phyloP scores from a whole-genome alignment of 2,888 invertebrate genomes.

The Leptodirus hochenwartii region DNA sequence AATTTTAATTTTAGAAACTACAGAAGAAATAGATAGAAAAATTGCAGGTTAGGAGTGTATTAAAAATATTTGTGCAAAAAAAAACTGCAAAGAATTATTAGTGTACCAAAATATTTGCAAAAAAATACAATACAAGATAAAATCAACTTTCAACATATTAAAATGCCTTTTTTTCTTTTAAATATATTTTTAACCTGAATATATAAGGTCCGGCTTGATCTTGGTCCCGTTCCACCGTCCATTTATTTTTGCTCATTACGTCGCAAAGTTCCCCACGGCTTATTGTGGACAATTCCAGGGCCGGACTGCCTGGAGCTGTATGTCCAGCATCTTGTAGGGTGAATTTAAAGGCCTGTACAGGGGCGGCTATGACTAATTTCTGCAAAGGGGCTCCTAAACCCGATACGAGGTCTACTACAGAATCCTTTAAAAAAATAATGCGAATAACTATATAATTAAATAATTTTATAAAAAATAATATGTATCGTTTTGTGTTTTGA shows the following conservation, averaged over 20 bases:
- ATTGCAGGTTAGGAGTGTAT: no score
- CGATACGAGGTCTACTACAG: conserved; percentile 50
- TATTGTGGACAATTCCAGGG: conserved; percentile 36
- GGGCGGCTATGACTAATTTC: conserved; percentile 52
- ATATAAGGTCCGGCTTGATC: conserved; percentile 62
- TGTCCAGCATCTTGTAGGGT: conserved; percentile 40
- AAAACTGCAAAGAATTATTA: no score
- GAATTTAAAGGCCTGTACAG: conserved; percentile 50
- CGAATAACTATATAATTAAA: background rate
- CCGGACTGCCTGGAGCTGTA: conserved; percentile 51
- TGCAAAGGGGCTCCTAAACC: conserved; percentile 52
- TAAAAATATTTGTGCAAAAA: no score
- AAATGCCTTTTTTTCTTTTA: no score
- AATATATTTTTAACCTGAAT: conserved; percentile 36
- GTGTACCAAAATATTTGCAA: no score
- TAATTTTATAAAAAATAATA: conserved; percentile 4
- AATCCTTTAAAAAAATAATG: conserved; percentile 35
- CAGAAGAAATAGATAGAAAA: no score
- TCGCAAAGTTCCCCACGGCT: conserved; percentile 43
- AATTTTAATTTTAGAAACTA: no score
- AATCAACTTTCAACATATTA: no score
- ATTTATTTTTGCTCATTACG: conserved; percentile 37
- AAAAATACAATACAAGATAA: no score
- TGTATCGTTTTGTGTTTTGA: no score
- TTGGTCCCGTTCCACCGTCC: conserved; percentile 61